A percentile compares a stretch with the other conserved stretches of the same genome.
These are phyloP conservation scores for Trichogramma evanescens DNA, from an alignment of 2,888 invertebrate species.

Conservation along the genomic window DNA sequence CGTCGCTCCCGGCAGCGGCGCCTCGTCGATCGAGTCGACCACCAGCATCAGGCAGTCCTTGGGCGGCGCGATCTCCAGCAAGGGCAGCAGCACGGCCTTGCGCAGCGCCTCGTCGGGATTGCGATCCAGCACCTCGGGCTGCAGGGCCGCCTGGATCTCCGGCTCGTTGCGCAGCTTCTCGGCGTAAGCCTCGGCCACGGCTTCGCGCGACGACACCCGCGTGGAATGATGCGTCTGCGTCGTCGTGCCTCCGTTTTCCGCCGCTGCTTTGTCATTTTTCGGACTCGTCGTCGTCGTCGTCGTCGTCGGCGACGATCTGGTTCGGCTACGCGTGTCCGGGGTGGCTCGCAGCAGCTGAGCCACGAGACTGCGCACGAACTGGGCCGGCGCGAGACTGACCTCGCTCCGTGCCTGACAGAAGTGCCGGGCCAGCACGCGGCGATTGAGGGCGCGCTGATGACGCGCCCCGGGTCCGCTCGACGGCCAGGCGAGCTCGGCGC, in stretches of 20 bases:
- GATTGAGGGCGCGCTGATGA: constrained; percentile 67
- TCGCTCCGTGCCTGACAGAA: constrained; percentile 82
- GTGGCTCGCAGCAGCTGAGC: constrained; percentile 69
- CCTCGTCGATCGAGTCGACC: constrained; percentile 90
- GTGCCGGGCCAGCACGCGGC: constrained; percentile 78
- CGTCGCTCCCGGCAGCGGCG: constrained; percentile 39
- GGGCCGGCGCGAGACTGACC: constrained; percentile 74
- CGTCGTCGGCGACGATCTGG: constrained; percentile 36
- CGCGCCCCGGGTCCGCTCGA: constrained; percentile 60
- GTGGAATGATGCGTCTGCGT: constrained; percentile 47
- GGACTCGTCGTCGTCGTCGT: constrained; percentile 47
- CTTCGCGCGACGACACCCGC: constrained; percentile 52
- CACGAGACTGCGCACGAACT: constrained; percentile 78
- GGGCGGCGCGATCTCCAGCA: constrained; percentile 79
- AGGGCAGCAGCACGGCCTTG: constrained; percentile 77
- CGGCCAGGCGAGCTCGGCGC: constrained; percentile 71
- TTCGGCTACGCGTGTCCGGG: constrained; percentile 36
- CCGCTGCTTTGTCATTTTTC: constrained; percentile 44
- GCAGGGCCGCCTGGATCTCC: constrained; percentile 73
- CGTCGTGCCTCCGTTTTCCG: constrained; percentile 38
- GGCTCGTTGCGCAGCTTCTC: constrained; percentile 71
- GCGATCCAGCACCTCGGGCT: constrained; percentile 74
- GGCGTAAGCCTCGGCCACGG: constrained; percentile 72
- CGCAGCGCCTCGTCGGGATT: constrained; percentile 90
- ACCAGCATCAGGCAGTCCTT: constrained; percentile 77